Evolutionary conservation across 2,888 invertebrate genomes (phyloP), one percentile per base, ranked within the genome.

Genomic region (Laspeyria flexula): DNA sequence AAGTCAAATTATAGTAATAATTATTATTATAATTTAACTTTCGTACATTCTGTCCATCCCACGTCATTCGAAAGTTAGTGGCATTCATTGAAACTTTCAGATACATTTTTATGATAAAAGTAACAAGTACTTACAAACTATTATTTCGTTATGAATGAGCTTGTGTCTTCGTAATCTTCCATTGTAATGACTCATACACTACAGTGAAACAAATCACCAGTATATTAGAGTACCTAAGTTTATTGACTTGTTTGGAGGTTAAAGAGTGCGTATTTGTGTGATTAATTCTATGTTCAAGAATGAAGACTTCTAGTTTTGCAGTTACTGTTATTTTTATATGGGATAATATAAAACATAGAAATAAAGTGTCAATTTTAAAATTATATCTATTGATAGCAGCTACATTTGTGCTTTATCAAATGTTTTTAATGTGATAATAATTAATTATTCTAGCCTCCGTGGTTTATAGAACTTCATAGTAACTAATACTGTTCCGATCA

Each of bases 71-170:
- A 60, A 65, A 68, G 62, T 60, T 45, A 42, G 46, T 15, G 40
- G 46, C 39, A 46, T 55, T 65, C 57, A 48, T 51, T 39, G 37
- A 16, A 55, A 55, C 51, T 7, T 51, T 30, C 43, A 55, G 65
- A 68, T 65, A 41, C 43, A 54, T 47, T 52, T 57, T 57, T 60
- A 25, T 55, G 60, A 66, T 62, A 58, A 65, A 52, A 59, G 33
- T 54, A 52, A 56, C 49, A 52, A 47, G 42, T 54, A 29, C 49
- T 50, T 3, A 31, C 18, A 27, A 45, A 38, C 41, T 42, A 40
- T 52, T 55, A 55, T 52, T 55, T 47, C 48, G 12, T 54, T 52
- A 38, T 48, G 27, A 64, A 54, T 54, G 16, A 18, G 35, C 11
- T 40, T 5, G n/a, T 6, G 21, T 33, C 6, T n/a, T 41, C 13